These are phyloP conservation scores for Hoplostethus mediterraneus DNA, from an alignment of 2,797 vertebrate genomes.

Conservation along the genomic window DNA sequence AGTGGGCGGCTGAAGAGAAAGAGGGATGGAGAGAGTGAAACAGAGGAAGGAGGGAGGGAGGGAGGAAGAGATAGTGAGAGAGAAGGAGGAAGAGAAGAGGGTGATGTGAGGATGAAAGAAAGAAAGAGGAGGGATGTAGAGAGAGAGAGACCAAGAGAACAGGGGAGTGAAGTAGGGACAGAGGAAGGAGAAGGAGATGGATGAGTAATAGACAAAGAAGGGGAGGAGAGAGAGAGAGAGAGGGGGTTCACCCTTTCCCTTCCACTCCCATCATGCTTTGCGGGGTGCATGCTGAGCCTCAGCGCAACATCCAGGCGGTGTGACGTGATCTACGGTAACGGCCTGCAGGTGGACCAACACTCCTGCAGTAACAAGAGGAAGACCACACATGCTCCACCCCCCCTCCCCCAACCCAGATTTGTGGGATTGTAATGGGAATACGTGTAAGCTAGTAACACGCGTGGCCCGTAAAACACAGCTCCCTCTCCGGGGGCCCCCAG, in stretches of 20 bases:
- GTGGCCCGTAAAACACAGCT: slow-evolving; percentile 37
- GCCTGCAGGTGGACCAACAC: slow-evolving; percentile 67
- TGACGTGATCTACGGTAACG: slow-evolving; percentile 45
- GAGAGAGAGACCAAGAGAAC: not conserved
- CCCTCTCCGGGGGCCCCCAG: slow-evolving; percentile 18
- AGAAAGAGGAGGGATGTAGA: slow-evolving; percentile 8
- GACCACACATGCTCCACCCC: slow-evolving; percentile 56
- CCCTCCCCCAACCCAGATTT: slow-evolving; percentile 25
- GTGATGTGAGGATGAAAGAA: slow-evolving; percentile 5
- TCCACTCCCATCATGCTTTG: slow-evolving; percentile 5
- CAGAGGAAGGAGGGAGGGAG: not conserved
- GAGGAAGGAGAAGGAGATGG: not conserved
- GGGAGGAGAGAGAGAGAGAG: slow-evolving; percentile 3
- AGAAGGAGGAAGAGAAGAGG: not conserved
- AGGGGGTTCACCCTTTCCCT: slow-evolving; percentile 1
- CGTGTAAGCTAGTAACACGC: slow-evolving; percentile 42
- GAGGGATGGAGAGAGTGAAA: not conserved
- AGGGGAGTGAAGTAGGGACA: no score
- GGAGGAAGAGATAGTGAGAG: not conserved
- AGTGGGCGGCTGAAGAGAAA: not conserved
- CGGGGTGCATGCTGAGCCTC: slow-evolving; percentile 21
- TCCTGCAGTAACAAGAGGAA: slow-evolving; percentile 15
- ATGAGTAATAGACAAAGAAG: not conserved
- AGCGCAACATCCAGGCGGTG: slow-evolving; percentile 28
- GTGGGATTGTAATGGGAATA: slow-evolving; percentile 43